These are phyloP conservation scores for Argyrosomus regius DNA, from an alignment of 2,797 vertebrate genomes.

Conservation along the genomic window DNA sequence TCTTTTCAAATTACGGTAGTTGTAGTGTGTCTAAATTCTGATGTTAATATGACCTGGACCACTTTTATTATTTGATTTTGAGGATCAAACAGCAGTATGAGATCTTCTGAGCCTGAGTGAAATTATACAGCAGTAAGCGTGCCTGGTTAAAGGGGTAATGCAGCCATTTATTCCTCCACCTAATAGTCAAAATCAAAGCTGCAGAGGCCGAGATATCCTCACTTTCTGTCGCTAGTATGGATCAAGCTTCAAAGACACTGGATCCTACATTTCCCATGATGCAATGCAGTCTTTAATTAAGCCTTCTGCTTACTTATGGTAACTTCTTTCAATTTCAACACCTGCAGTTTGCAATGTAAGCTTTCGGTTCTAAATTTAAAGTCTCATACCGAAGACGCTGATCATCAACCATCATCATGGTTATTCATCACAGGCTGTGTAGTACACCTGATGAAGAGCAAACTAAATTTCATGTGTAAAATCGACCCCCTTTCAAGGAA, in stretches of 20 bases:
- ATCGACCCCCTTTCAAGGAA: neutral
- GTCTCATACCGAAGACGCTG: neutral
- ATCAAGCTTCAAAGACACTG: neutral
- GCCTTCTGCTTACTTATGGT: neutral
- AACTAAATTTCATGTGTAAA: neutral
- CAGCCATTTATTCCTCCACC: neutral
- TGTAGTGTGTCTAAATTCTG: neutral
- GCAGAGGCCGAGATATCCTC: neutral
- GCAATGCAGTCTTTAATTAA: neutral
- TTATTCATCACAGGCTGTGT: neutral
- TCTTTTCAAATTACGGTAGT: neutral
- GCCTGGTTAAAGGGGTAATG: conserved; percentile 15
- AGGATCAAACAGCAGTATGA: conserved; percentile 3
- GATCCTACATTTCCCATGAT: conserved; percentile 17
- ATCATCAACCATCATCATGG: neutral
- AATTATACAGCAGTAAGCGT: neutral
- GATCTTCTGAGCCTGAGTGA: neutral
- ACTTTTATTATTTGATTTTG: conserved; percentile 1
- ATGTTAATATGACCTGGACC: neutral
- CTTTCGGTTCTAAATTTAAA: neutral
- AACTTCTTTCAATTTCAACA: neutral
- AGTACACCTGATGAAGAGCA: neutral
- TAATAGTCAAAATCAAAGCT: conserved; percentile 5
- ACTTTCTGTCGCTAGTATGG: neutral
- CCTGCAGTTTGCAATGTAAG: neutral